A percentile compares a stretch with the other conserved stretches of the same genome.
Evolutionary conservation across 2,797 vertebrate genomes (phyloP).

Genomic region (Sebastes nivosus): DNA sequence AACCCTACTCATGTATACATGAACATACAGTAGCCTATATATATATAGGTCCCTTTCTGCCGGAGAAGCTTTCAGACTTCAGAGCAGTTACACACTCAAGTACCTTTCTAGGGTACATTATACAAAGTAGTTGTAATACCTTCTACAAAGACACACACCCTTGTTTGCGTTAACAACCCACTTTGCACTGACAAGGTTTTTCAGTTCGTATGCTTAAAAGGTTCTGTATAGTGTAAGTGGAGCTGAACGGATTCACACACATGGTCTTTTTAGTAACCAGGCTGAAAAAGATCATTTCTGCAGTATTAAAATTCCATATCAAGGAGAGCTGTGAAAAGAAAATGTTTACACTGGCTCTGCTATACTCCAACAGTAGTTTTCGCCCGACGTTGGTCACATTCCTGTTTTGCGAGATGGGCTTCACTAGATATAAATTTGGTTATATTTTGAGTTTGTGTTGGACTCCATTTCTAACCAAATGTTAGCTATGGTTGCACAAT

Average conservation of each 20-base stretch:
- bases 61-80: not conserved
- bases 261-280: not conserved
- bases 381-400: too few relatives aligned
- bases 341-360: not conserved
- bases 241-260: not conserved
- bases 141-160: not conserved
- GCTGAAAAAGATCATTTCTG: not conserved
- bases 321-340: not conserved
- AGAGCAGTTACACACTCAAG: not conserved
- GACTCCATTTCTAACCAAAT: too few relatives aligned
- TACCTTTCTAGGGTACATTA: not conserved
- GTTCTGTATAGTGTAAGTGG: not conserved
- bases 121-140: not conserved
- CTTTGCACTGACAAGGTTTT: not conserved
- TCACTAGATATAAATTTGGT: too few relatives aligned
- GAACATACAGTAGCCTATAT: too few relatives aligned
- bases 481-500: too few relatives aligned
- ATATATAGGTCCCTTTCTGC: too few relatives aligned
- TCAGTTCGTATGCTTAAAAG: not conserved
- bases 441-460: too few relatives aligned
- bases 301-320: too few relatives aligned
- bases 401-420: too few relatives aligned
- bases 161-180: not conserved
- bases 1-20: too few relatives aligned
- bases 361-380: too few relatives aligned